These are phyloP conservation scores for Isurus oxyrinchus DNA, from an alignment of 2,113 vertebrate genomes.

Conservation along the genomic window DNA sequence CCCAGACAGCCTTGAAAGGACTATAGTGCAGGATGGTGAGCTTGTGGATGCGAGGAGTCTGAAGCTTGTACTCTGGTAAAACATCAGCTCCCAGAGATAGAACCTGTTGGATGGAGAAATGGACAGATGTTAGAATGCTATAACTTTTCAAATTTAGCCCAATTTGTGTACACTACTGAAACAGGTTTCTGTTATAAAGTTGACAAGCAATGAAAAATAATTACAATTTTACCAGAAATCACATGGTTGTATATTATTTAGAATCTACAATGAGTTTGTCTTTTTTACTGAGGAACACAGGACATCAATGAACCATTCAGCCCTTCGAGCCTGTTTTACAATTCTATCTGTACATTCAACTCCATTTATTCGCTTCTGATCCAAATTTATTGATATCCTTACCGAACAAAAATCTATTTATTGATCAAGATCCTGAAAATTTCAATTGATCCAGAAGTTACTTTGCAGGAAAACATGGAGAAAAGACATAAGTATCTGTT, in stretches of 20 bases:
- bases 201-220: not conserved
- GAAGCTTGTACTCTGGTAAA: slow-evolving; percentile 96
- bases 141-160: not conserved
- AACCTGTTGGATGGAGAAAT: slow-evolving; percentile 60
- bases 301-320: not conserved
- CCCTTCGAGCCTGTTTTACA: not conserved
- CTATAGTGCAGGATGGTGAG: slow-evolving; percentile 99
- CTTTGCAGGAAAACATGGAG: not conserved
- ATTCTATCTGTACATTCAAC: not conserved
- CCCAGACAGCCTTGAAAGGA: slow-evolving; percentile 97
- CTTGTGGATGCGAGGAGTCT: slow-evolving; percentile 91
- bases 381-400: not conserved
- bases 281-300: not conserved
- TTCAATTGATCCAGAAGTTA: not conserved
- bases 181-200: not conserved
- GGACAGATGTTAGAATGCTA: not conserved
- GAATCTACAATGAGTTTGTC: not conserved
- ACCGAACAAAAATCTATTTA: not conserved
- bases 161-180: not conserved
- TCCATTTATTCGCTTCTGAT: not conserved
- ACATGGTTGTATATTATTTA: not conserved
- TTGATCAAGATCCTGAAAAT: not conserved
- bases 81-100: slow-evolving; percentile 94
- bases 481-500: not conserved
- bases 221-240: not conserved